Conservation (phyloP, 2,888 invertebrate species). For the Cetonia aurata region DNA sequence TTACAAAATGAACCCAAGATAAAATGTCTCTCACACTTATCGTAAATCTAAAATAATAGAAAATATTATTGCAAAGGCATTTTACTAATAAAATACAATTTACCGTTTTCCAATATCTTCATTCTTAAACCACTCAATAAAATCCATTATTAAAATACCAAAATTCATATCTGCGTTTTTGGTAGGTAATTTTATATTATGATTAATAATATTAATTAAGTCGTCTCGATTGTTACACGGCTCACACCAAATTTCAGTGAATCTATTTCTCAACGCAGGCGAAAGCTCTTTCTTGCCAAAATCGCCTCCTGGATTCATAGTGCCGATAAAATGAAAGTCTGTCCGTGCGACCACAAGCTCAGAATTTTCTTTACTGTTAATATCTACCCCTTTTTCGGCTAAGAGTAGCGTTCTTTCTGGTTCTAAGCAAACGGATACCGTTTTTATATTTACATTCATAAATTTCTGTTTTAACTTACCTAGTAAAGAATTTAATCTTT, state of each 20-base stretch:
- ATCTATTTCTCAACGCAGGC: conserved; percentile 95
- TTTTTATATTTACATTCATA: too few relatives aligned
- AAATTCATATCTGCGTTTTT: conserved; percentile 71
- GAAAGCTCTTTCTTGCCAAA: conserved; percentile 99
- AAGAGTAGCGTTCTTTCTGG: conserved; percentile 91
- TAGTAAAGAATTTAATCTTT: conserved; percentile 94
- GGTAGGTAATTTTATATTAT: conserved; percentile 75
- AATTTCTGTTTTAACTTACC: conserved; percentile 62
- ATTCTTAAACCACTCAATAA: conserved; percentile 81
- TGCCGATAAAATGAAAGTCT: conserved; percentile 92
- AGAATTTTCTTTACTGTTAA: conserved; percentile 68
- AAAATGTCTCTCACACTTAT: conserved; percentile 93
- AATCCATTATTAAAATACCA: conserved; percentile 81
- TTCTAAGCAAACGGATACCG: conserved; percentile 68
- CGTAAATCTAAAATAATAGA: conserved; percentile 73
- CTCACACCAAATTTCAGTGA: conserved; percentile 99
- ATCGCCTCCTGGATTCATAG: conserved; percentile 99
- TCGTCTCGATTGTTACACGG: conserved; percentile 80
- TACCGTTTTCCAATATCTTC: conserved; percentile 78
- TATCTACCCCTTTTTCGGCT: conserved; percentile 87
- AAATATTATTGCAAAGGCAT: not conserved
- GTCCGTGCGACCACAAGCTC: conserved; percentile 75
- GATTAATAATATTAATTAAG: conserved; percentile 83
- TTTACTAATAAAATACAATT: conserved; percentile 19
- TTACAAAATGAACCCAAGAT: conserved; percentile 93